A percentile compares a stretch with the other conserved stretches of the same genome.
Evolutionary conservation across 2,113 vertebrate species (phyloP).

Genomic region (Rhodinocichla rosea): DNA sequence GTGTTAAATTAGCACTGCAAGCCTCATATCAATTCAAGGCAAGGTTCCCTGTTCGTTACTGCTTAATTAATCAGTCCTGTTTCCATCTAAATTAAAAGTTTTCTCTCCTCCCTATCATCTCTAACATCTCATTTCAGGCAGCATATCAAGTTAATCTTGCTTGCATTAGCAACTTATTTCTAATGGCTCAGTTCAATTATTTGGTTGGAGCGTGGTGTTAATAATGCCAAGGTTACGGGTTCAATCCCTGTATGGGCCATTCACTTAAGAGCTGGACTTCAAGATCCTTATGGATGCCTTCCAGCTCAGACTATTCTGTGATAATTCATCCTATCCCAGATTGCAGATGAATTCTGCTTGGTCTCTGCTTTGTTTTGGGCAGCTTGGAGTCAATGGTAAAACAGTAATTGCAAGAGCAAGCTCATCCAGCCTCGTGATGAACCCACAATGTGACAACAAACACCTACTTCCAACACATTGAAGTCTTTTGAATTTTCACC

Average conservation of each 20-base stretch:
- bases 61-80: constrained; percentile 64
- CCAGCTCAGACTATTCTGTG: background rate
- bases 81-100: constrained; percentile 60
- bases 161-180: constrained; percentile 62
- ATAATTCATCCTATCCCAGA: background rate
- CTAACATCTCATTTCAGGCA: constrained; percentile 64
- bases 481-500: background rate
- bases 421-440: fast-evolving
- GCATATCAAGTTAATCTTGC: constrained; percentile 62
- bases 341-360: background rate
- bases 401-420: background rate
- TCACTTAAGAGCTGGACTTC: background rate
- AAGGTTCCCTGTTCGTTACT: constrained; percentile 52
- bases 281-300: background rate
- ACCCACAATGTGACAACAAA: background rate
- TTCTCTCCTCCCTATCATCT: constrained; percentile 57
- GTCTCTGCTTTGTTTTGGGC: background rate
- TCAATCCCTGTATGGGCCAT: background rate
- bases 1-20: constrained; percentile 36
- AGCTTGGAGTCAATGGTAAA: background rate
- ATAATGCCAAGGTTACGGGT: background rate
- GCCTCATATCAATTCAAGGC: constrained; percentile 41
- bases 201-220: background rate
- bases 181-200: constrained; percentile 34
- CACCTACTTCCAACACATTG: background rate